These are phyloP conservation scores for Balanococcus diminutus DNA, from an alignment of 2,888 invertebrate genomes.

Conservation along the genomic window DNA sequence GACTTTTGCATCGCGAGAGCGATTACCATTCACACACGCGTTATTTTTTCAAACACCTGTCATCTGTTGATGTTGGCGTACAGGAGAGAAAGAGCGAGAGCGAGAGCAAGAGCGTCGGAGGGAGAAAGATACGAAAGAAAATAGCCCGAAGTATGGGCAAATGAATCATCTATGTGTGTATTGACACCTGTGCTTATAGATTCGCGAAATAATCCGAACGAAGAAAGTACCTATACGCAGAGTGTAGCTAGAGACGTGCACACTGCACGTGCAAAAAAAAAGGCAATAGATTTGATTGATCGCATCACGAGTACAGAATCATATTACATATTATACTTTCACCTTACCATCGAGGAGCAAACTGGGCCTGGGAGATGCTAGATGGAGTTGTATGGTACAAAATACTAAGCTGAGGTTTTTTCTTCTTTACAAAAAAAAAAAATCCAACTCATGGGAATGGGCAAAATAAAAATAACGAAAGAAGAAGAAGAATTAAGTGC, in stretches of 20 bases:
- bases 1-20: not conserved
- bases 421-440: too few species aligned
- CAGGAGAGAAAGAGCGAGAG: too few species aligned
- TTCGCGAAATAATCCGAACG: not conserved
- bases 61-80: not conserved
- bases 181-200: not conserved
- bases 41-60: not conserved
- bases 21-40: not conserved
- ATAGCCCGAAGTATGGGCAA: not conserved
- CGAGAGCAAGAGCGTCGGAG: too few species aligned
- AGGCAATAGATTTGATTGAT: conserved; percentile 18
- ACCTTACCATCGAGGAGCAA: too few species aligned
- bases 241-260: not conserved
- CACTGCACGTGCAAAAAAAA: not conserved
- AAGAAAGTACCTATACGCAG: too few species aligned
- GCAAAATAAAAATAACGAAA: too few species aligned
- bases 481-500: not conserved
- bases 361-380: too few species aligned
- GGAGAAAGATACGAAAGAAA: not conserved
- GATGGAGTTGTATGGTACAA: too few species aligned
- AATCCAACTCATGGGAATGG: too few species aligned
- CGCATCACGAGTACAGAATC: not conserved
- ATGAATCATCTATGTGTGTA: not conserved
- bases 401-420: not conserved
- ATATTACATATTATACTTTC: conserved; percentile 32